These are phyloP conservation scores for Colaptes auratus DNA, from an alignment of 2,113 vertebrate species.

Conservation along the genomic window DNA sequence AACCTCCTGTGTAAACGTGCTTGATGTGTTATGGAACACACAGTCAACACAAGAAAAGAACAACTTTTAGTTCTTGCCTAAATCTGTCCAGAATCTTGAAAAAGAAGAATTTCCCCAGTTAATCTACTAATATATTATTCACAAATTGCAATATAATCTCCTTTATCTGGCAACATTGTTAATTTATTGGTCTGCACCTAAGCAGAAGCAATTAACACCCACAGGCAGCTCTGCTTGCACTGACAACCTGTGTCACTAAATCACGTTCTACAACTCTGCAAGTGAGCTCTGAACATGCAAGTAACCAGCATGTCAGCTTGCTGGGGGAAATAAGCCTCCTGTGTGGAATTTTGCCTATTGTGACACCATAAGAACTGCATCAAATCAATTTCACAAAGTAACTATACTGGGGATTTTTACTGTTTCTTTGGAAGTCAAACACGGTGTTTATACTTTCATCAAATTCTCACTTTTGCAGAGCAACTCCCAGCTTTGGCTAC, in stretches of 20 bases:
- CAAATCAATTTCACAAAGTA: neutral
- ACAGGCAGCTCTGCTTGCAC: neutral
- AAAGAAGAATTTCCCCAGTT: neutral
- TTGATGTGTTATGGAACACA: neutral
- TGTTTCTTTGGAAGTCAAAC: neutral
- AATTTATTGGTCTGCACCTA: neutral
- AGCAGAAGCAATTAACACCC: constrained; percentile 16
- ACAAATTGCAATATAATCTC: neutral
- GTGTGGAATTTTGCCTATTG: neutral
- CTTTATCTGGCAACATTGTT: neutral
- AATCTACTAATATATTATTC: neutral
- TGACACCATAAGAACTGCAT: neutral
- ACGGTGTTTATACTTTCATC: accelerated
- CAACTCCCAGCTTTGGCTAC: neutral
- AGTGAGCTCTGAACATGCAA: neutral
- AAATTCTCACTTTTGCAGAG: neutral
- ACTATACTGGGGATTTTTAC: neutral
- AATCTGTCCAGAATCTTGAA: neutral
- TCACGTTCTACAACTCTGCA: neutral
- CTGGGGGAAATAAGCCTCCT: neutral
- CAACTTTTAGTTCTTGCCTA: neutral
- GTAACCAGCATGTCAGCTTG: neutral
- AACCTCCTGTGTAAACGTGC: neutral
- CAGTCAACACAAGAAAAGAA: neutral
- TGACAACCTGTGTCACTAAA: neutral